A percentile compares a stretch with the other conserved stretches of the same genome.
These are phyloP conservation scores for Drosophila flavopinicola DNA, from an alignment of 2,888 invertebrate species.

Conservation along the genomic window DNA sequence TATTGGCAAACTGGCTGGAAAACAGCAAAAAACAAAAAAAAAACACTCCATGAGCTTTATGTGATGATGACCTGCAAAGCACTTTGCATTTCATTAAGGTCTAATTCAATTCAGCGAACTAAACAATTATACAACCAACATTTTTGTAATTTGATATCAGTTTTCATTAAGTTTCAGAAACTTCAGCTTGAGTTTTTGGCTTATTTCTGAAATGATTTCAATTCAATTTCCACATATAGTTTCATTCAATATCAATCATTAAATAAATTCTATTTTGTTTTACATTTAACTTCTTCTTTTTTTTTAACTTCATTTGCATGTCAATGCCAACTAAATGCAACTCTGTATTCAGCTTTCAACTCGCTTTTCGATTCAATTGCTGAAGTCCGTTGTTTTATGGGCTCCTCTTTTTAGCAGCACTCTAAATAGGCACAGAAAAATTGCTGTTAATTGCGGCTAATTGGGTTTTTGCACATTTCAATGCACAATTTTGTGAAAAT, in stretches of 20 bases:
- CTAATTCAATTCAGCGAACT: constrained; percentile 30
- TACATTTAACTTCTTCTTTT: background rate
- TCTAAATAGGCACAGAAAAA: constrained; percentile 37
- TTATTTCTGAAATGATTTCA: background rate
- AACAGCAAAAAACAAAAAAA: background rate
- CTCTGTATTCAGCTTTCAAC: background rate
- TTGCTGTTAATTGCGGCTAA: constrained; percentile 72
- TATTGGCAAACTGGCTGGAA: constrained; percentile 24
- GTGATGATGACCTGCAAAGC: constrained; percentile 33
- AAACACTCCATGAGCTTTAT: constrained; percentile 31
- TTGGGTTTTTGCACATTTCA: constrained; percentile 72
- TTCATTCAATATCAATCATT: background rate
- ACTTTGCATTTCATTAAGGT: constrained; percentile 56
- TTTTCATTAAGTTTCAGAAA: constrained; percentile 21
- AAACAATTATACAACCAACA: constrained; percentile 16
- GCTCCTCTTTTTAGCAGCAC: constrained; percentile 41
- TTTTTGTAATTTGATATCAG: constrained; percentile 5
- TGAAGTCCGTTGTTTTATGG: background rate
- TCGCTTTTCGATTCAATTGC: background rate
- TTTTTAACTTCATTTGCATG: background rate
- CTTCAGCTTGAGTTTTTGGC: background rate
- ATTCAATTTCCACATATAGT: background rate
- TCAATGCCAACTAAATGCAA: background rate
- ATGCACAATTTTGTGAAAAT: constrained; percentile 66
- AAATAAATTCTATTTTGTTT: background rate